Base-by-base conservation (phyloP, 1,140 invertebrate genomes). In the Apis florea region DNA sequence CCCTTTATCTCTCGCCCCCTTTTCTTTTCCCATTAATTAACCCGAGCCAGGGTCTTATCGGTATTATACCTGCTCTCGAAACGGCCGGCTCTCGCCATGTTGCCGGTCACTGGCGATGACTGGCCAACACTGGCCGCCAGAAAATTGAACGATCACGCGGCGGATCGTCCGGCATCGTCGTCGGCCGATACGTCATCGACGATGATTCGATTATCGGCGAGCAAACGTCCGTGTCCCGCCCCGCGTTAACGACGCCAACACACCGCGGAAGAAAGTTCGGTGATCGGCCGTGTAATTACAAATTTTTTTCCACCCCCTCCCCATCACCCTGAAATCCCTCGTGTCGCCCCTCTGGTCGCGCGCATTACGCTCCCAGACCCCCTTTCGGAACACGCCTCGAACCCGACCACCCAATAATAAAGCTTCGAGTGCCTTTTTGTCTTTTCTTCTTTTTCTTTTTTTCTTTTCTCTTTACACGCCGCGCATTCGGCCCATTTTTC, bases 11-110 rank as follows among this genome's bases (percentile, higher is more conserved):
- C 54, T 89, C 54, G 47, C 58, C 59, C 59, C 66, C 83, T 83
- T 88, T 89, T 90, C 13, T 53, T 74, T 61, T 68, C 70, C 87
- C 89, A 90, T 90, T 89, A 91, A 91, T 90, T 91, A 91, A 90
- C 89, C 86, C 79, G 64, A 40, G 12, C 82, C 40, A 21, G 58
- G 58, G 40, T 77, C 85, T 91, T 90, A 91, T 91, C 90, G 84
- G 19, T n/a, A n/a, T 40, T 40, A 40, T 40, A 2, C 76, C 69
- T 69, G 64, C 56, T 70, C 47, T 31, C 67, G 26, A 8, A 31
- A 17, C 56, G 26, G 8, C 56, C 15, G 9, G 53, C n/a, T 54
- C 15, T 13, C 19, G 31, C 63, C 17, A 21, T 67, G 64, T 66
- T 66, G 64, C 64, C 12, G 64, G 64, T 67, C 40, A 67, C n/a